Percentiles rank a stretch among this genome's conserved stretches.
These are phyloP conservation scores for Sinocyclocheilus anshuiensis DNA, from an alignment of 2,113 vertebrate genomes.

Conservation along the genomic window DNA sequence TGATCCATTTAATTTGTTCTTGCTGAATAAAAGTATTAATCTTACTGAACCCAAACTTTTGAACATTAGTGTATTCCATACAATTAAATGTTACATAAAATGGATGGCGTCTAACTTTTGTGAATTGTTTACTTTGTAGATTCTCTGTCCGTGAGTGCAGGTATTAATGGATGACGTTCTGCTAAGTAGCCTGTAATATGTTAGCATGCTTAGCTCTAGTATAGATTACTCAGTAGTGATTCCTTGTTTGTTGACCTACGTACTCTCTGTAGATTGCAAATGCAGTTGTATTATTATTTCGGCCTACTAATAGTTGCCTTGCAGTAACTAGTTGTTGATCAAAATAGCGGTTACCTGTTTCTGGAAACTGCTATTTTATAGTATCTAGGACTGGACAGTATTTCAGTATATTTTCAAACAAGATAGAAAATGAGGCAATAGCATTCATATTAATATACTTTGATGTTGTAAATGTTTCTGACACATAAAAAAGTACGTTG, in stretches of 20 bases:
- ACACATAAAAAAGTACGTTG: too few relatives aligned
- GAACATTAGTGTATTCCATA: not conserved
- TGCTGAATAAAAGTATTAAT: not conserved
- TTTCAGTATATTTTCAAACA: not conserved
- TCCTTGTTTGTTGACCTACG: not conserved
- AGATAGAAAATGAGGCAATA: too few relatives aligned
- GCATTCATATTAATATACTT: too few relatives aligned
- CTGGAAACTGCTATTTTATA: not conserved
- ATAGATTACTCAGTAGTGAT: not conserved
- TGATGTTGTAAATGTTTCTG: too few relatives aligned
- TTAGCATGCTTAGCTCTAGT: slow-evolving; percentile 14
- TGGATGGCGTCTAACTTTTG: not conserved
- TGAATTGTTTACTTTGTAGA: slow-evolving; percentile 6
- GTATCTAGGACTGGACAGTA: not conserved
- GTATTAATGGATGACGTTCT: not conserved
- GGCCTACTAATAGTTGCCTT: not conserved
- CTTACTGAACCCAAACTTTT: not conserved
- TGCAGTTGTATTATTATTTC: not conserved
- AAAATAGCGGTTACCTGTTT: not conserved
- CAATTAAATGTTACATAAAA: not conserved
- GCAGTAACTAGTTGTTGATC: not conserved
- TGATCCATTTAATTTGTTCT: not conserved
- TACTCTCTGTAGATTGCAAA: not conserved
- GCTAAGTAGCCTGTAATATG: slow-evolving; percentile 7
- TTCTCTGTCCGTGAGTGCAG: slow-evolving; percentile 4